These are phyloP conservation scores for Panthera tigris DNA, from an alignment of 2,113 vertebrate species.

Conservation along the genomic window DNA sequence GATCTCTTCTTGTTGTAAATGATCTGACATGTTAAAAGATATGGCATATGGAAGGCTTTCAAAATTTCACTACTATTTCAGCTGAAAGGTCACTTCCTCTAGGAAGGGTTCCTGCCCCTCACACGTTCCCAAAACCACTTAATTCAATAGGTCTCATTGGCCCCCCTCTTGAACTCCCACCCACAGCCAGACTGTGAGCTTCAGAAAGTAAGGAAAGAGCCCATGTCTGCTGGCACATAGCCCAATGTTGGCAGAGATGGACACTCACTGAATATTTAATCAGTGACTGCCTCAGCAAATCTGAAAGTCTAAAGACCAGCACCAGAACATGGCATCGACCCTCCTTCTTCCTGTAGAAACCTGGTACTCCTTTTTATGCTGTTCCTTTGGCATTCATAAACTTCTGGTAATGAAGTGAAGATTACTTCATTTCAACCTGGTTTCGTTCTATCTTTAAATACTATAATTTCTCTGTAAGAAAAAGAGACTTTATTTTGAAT, in stretches of 20 bases:
- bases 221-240: too few species aligned
- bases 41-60: neutral
- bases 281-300: neutral
- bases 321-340: neutral
- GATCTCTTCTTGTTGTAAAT: neutral
- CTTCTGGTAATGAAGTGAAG: neutral
- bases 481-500: constrained; percentile 1
- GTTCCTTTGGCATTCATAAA: neutral
- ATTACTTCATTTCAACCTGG: neutral
- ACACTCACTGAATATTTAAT: neutral
- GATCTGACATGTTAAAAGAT: neutral
- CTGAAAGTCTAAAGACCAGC: neutral
- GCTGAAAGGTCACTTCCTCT: neutral
- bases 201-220: neutral
- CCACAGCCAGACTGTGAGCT: neutral
- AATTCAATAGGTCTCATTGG: neutral
- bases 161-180: neutral
- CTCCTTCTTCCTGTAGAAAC: neutral
- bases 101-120: neutral
- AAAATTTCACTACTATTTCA: neutral
- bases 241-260: neutral
- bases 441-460: neutral
- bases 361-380: neutral
- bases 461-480: neutral
- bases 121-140: neutral